Evolutionary conservation across 2,888 invertebrate genomes (phyloP), one percentile per base, ranked within the genome.

Genomic region (Tryphoninae sp.): DNA sequence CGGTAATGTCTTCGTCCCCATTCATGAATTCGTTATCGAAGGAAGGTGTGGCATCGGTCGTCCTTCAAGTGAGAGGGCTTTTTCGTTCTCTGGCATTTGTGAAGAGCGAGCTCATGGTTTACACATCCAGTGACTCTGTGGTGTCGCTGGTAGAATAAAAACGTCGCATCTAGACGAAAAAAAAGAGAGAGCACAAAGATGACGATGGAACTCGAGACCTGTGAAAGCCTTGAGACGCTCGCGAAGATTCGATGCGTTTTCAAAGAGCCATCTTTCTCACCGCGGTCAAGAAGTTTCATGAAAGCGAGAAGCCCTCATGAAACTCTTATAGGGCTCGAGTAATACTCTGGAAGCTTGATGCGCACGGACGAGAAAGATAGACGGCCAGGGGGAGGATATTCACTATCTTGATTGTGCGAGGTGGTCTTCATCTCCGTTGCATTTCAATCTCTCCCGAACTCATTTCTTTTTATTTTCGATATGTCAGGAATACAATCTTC

Each of bases 81-180:
- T 40, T 59, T 40, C 53, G 13, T 16, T 26, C 45, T 45, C 42
- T 6, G 13, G 64, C 64, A 42, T 64, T 51, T 49, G 22, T 59
- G 23, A 11, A 26, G 51, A n/a, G 65, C 87, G 86, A 82, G 81
- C 88, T 90, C 90, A 89, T 89, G 90, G 88, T 90, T 90, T 89
- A 90, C 89, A 87, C 89, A 90, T 90, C 85, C 86, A 58, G 80
- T 72, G 67, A 55, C 59, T 72, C 45, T 76, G 76, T 16, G n/a
- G 61, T 45, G 19, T 51, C 65, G 58, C 13, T 11, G 61, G 51
- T 40, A 55, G 42, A 69, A 45, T 13, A 13, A 9, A 45, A 13
- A 45, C 13, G 45, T n/a, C 8, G 9, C 22, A 68, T 33, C 33
- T 19, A 53, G 40, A 33, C 40, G 23, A 2, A 22, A 13, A 13